Percentiles rank a stretch among this genome's conserved stretches.
phyloP scores from a whole-genome alignment of 2,113 vertebrate species.

The Emydocephalus ijimae region DNA sequence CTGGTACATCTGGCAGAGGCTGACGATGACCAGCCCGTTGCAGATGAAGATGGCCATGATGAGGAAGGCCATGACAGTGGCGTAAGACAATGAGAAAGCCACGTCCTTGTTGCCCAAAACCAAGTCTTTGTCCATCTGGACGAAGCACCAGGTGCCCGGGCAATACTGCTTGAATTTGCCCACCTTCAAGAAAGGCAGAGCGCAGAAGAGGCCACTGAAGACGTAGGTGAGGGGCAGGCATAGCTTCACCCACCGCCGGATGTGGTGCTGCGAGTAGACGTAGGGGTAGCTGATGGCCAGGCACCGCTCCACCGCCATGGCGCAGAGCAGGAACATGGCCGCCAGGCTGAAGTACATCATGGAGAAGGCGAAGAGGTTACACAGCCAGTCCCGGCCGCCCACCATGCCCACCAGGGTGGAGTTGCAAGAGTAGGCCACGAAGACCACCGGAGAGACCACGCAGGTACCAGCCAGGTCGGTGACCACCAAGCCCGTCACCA shows the following conservation, averaged over 20 bases:
- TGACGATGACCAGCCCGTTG: conserved; percentile 83
- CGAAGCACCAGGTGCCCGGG: conserved; percentile 89
- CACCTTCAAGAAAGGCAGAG: conserved; percentile 74
- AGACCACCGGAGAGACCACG: conserved; percentile 82
- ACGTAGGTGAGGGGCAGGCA: conserved; percentile 73
- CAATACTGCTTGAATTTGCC: conserved; percentile 85
- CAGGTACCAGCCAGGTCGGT: conserved; percentile 88
- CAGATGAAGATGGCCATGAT: conserved; percentile 78
- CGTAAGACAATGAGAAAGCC: conserved; percentile 84
- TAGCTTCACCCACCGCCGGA: conserved; percentile 70
- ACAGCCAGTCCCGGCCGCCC: conserved; percentile 57
- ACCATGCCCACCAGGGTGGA: conserved; percentile 68
- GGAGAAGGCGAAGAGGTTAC: conserved; percentile 78
- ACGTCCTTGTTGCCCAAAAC: conserved; percentile 6
- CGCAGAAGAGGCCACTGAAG: conserved; percentile 76
- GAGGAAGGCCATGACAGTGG: conserved; percentile 77
- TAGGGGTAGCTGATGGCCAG: conserved; percentile 90
- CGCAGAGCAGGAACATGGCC: conserved; percentile 80
- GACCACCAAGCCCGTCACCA: conserved; percentile 83
- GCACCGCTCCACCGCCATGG: conserved; percentile 88
- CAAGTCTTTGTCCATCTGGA: conserved; percentile 70
- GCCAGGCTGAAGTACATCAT: conserved; percentile 87
- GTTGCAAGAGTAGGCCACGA: conserved; percentile 77
- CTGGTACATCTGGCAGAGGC: conserved; percentile 84
- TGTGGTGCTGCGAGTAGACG: conserved; percentile 77